Evolutionary conservation across 2,113 vertebrate genomes (phyloP).

Genomic region (Chlorodrepanis virens): DNA sequence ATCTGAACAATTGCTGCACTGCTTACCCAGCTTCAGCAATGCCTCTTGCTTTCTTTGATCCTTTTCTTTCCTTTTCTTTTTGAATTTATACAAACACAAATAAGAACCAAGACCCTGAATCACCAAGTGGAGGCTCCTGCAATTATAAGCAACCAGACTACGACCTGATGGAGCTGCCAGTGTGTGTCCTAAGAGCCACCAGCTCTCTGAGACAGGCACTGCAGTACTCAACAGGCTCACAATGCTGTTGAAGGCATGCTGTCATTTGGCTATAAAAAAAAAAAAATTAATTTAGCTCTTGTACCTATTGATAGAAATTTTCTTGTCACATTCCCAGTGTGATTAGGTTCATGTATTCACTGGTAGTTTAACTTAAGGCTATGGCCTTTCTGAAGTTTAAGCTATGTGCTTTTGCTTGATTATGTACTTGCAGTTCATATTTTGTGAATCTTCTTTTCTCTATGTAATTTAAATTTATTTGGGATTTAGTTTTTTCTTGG

Average conservation of each 20-base stretch:
- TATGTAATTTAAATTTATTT: background rate
- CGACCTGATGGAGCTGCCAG: background rate
- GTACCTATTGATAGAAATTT: background rate
- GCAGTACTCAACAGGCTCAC: background rate
- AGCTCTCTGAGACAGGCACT: background rate
- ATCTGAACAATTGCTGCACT: background rate
- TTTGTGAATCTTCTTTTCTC: background rate
- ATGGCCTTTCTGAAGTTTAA: background rate
- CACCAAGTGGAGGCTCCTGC: background rate
- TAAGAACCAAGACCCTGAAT: background rate
- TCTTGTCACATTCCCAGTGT: background rate
- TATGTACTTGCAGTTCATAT: background rate
- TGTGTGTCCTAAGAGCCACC: background rate
- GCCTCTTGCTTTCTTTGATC: background rate
- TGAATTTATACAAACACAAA: background rate
- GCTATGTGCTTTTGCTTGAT: background rate
- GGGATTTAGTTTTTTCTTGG: background rate
- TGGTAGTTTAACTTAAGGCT: background rate
- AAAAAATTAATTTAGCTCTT: background rate
- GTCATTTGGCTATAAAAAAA: rapidly evolving
- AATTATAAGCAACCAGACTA: background rate
- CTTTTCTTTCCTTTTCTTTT: background rate
- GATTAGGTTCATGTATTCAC: background rate
- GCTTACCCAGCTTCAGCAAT: background rate
- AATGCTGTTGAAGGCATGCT: background rate